A percentile compares a stretch with the other conserved stretches of the same genome.
These are phyloP conservation scores for Apogon talboti DNA, from an alignment of 2,797 vertebrate species.

Conservation along the genomic window DNA sequence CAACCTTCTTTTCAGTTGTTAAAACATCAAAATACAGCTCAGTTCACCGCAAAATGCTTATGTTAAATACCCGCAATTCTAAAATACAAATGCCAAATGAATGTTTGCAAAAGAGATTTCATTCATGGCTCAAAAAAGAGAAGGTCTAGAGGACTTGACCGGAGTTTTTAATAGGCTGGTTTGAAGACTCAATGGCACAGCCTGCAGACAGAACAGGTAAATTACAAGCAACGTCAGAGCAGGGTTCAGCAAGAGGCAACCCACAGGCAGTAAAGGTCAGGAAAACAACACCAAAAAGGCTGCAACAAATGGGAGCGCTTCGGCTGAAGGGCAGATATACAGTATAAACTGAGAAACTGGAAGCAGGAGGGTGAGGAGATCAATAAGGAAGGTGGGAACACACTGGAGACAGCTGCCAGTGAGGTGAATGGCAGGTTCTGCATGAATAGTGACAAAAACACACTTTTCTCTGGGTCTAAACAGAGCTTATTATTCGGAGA, in stretches of 20 bases:
- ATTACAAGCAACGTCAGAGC: constrained; percentile 22
- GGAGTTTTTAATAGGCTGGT: too few species aligned
- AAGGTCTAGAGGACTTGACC: too few species aligned
- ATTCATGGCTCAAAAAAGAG: too few species aligned
- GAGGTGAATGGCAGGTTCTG: background rate
- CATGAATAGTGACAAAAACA: background rate
- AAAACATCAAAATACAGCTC: too few species aligned
- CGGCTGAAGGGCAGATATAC: constrained; percentile 1
- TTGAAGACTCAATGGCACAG: background rate
- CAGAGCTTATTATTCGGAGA: background rate
- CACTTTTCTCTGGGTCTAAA: background rate
- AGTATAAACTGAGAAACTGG: background rate
- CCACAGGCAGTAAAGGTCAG: background rate
- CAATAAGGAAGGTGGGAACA: background rate
- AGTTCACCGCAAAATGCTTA: too few species aligned
- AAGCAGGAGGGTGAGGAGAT: background rate
- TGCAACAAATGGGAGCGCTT: background rate
- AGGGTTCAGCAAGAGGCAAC: constrained; percentile 5
- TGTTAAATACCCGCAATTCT: too few species aligned
- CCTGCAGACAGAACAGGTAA: background rate
- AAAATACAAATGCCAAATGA: too few species aligned
- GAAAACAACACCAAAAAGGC: constrained; percentile 6
- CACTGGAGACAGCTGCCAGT: background rate
- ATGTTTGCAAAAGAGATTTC: too few species aligned
- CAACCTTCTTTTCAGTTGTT: background rate